These are phyloP conservation scores for Sebastes variabilis DNA, from an alignment of 2,797 vertebrate species.

Conservation along the genomic window DNA sequence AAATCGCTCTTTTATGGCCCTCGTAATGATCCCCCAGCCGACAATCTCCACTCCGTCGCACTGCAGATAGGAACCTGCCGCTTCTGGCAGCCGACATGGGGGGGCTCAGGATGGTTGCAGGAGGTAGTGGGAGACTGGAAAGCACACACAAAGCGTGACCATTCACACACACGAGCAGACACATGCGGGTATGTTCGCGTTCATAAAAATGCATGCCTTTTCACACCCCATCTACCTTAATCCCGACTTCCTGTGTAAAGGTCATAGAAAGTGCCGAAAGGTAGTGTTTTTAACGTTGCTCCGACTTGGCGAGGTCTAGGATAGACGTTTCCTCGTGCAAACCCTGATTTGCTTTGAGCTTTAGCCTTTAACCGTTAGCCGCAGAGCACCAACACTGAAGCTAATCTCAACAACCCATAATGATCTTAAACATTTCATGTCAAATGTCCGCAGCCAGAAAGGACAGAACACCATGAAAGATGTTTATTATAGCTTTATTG, in stretches of 20 bases:
- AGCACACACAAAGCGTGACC: conserved; percentile 52
- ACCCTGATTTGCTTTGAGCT: conserved; percentile 12
- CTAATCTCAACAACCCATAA: neutral
- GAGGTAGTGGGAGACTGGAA: conserved; percentile 56
- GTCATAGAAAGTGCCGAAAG: conserved; percentile 59
- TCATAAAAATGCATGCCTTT: conserved; percentile 70
- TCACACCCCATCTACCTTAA: conserved; percentile 74
- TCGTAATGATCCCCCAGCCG: conserved; percentile 81
- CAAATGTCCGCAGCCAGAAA: neutral
- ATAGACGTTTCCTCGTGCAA: conserved; percentile 13
- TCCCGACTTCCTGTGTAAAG: conserved; percentile 71
- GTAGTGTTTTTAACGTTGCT: conserved; percentile 49
- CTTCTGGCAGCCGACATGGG: conserved; percentile 59
- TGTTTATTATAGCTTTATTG: neutral
- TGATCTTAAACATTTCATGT: neutral
- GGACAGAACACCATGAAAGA: neutral
- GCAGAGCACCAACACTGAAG: neutral
- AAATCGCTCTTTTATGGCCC: conserved; percentile 85
- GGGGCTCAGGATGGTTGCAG: conserved; percentile 47
- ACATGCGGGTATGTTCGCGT: conserved; percentile 35
- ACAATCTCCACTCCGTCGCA: conserved; percentile 81
- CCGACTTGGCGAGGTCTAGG: conserved; percentile 22
- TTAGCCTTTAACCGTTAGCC: conserved; percentile 5
- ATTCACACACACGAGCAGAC: conserved; percentile 10
- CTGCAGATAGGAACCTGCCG: conserved; percentile 81